These are phyloP conservation scores for Darevskia nairensis DNA, from an alignment of 2,797 vertebrate genomes.

Conservation along the genomic window DNA sequence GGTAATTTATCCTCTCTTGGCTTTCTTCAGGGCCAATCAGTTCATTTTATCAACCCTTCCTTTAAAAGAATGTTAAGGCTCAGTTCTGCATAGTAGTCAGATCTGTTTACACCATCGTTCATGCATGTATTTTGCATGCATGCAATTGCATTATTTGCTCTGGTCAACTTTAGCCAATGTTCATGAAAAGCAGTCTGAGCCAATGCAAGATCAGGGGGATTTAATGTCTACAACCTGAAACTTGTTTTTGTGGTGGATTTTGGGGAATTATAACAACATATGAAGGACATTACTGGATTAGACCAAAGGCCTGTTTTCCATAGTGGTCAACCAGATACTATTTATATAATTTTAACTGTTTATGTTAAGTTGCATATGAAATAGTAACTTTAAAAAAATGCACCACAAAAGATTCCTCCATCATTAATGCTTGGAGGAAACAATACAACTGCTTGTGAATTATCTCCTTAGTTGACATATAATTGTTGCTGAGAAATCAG, in stretches of 20 bases:
- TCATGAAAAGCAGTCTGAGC: neutral
- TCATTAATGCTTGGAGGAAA: neutral
- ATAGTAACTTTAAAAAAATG: neutral
- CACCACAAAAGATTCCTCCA: neutral
- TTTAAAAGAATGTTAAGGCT: neutral
- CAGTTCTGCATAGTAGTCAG: neutral
- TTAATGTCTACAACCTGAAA: neutral
- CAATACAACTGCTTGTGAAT: neutral
- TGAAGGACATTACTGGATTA: no score
- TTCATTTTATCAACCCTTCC: neutral
- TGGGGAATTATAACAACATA: no score
- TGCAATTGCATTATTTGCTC: neutral
- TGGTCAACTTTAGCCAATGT: neutral
- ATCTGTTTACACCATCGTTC: neutral
- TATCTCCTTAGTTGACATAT: slow-evolving; percentile 2
- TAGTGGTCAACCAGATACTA: no score
- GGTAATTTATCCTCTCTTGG: neutral
- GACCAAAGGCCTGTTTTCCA: no score
- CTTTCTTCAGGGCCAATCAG: neutral
- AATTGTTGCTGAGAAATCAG: neutral
- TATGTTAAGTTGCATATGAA: neutral
- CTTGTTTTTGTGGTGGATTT: neutral
- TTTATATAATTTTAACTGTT: neutral
- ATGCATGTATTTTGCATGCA: neutral
- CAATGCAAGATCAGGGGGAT: neutral